Evolutionary conservation across 2,888 invertebrate species (phyloP), one percentile per base, ranked within the genome.

Genomic region (Polydrusus cervinus): DNA sequence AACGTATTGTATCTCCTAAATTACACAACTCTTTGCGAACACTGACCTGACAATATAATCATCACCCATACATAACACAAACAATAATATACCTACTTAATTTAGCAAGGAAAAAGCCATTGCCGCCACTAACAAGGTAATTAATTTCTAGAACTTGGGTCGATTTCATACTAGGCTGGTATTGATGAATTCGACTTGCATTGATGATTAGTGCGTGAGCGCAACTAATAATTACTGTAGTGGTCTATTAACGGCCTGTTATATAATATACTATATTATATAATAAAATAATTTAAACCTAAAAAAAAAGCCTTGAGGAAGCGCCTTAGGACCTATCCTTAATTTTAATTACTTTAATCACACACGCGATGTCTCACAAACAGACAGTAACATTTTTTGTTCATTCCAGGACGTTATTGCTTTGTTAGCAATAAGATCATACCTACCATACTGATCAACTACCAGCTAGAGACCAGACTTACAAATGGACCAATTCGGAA

Each of bases 101-200:
- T 51, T 51, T 13, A 7, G 51, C 51, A 51, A 51, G 20, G 20
- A 51, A 51, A 51, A 25, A 25, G 25, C 30, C 6, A 53, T 25
- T 53, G 25, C 53, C 25, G 13, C 5, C 13, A 10, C 40, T 2
- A 43, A 43, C 10, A 9, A 43, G 43, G 5, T 25, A 53, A 30
- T 25, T 53, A 25, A 7, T 25, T 53, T 13, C 25, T 25, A 25
- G 11, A 53, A 53, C 30, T 53, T 25, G 25, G 13, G 25, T 53
- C 30, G n/a, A 53, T 53, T 53, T 53, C 53, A 53, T 53, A 25
- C n/a, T 43, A 13, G 3, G 30, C 53, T 53, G n/a, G 43, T 43
- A 13, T 43, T 43, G n/a, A 43, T n/a, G 43, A 5, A n/a, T 40
- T 40, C 3, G 11, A 9, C 10, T 40, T 40, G 40, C 40, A 40